Base-by-base conservation (phyloP, 2,113 vertebrate species). In the Platichthys flesus region DNA sequence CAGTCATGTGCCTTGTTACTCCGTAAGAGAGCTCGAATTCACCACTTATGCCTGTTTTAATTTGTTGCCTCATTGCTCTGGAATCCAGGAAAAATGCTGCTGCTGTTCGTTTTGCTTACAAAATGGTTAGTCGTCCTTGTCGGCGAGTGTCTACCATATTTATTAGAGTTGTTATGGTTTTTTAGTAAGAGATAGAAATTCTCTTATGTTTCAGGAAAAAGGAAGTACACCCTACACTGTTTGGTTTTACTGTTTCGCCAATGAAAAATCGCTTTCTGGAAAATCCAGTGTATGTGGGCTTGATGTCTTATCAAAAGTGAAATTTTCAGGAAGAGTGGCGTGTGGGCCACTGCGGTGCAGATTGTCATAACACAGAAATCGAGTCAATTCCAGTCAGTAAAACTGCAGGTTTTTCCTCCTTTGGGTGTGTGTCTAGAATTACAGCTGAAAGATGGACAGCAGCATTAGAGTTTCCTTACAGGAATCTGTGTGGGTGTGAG, bases 401-500 rank as follows among this genome's bases (percentile, higher is more conserved):
- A 86, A 69, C 62, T 83, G 76, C 75, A 67, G 58, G 67, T 73
- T 80, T 87, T 85, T 60, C 68, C 79, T 86, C 73, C 51, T 71
- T 4, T 15, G 78, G 37, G 77, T 84, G 74, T 85, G 85, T 83
- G 83, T 79, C 61, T 86, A 83, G 72, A 81, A 74, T 89, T 91
- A 82, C 85, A 85, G 85, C 82, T 85, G 66, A 85, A 88, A 83
- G 77, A 80, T 82, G 83, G 66, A 83, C 82, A 64, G 78, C 85
- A 78, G 79, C 57, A 37, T 75, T 73, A 62, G 79, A 78, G 69
- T 87, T 88, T 83, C 79, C 74, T 83, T 71, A 51, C 71, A 88
- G 90, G 90, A 90, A 91, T 87, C 85, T 91, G 91, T 83, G 90
- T 93, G 92, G 90, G 88, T 86, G 90, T 92, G 88, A 85, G 89